Base-by-base conservation (phyloP, 2,888 invertebrate species). In the Andrena hattorfiana region DNA sequence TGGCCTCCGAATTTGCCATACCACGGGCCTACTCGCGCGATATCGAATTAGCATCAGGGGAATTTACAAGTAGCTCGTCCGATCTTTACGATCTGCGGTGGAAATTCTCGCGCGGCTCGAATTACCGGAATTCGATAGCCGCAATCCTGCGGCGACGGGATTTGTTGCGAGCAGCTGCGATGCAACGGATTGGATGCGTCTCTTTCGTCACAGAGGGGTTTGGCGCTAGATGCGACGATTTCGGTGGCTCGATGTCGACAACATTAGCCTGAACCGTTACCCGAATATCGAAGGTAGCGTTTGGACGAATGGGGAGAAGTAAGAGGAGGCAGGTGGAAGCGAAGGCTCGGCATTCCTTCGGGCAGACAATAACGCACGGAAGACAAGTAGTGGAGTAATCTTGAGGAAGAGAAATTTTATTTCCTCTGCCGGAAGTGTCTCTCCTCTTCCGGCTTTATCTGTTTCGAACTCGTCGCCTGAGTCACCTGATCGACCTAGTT, bases 361-460 rank as follows among this genome's bases (percentile, higher is more conserved):
- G 63, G 56, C 67, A 64, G 80, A 84, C 85, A 86, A 83, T 82
- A 82, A 72, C 76, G 69, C 66, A 48, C 35, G 66, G 49, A 69
- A 81, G 66, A 80, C 77, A 77, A 76, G 80, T 59, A 59, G 77
- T 60, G 62, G 63, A 77, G 86, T 78, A 86, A 85, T 85, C 76
- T 82, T 72, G 71, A 79, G 81, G 79, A 75, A 80, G 84, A 83
- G 85, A 86, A 90, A 90, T 90, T 89, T 91, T 90, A 89, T 90
- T 90, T 89, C 75, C 83, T 83, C 78, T 79, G 70, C 60, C 78
- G 82, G 87, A 56, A 77, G 85, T 82, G 67, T 83, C 80, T 86
- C 82, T 79, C 80, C 73, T 42, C 71, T 81, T 83, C 78, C 71
- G 60, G 69, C 78, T 89, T 85, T 83, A 86, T 87, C 75, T 87